A percentile compares a stretch with the other conserved stretches of the same genome.
These are phyloP conservation scores for Thryonomys swinderianus DNA, from an alignment of 2,113 vertebrate species.

Conservation along the genomic window DNA sequence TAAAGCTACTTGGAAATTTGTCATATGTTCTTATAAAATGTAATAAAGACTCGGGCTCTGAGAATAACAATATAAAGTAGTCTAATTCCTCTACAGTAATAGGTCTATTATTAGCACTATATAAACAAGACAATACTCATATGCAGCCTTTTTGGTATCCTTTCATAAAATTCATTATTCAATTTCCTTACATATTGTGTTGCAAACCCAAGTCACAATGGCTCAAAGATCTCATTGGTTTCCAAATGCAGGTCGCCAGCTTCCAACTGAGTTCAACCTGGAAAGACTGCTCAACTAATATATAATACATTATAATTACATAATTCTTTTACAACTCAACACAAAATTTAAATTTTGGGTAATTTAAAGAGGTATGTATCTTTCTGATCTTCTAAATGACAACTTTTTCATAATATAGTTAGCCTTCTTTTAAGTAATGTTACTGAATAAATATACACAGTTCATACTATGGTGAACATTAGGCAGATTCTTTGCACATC, in stretches of 20 bases:
- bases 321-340: background rate
- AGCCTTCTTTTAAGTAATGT: background rate
- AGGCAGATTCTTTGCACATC: background rate
- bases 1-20: background rate
- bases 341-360: background rate
- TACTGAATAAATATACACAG: background rate
- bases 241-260: background rate
- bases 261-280: slow-evolving; percentile 3
- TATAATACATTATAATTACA: background rate
- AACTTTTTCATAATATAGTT: background rate
- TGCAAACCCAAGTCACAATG: background rate
- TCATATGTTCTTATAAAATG: background rate
- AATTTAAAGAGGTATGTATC: background rate
- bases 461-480: background rate
- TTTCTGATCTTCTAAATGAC: background rate
- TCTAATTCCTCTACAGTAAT: background rate
- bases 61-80: background rate
- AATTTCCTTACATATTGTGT: background rate
- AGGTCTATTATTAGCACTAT: background rate
- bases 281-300: background rate
- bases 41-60: background rate
- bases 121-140: background rate
- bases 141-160: background rate
- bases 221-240: background rate
- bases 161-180: background rate